Percentiles rank a stretch among this genome's conserved stretches.
Evolutionary conservation across 2,888 invertebrate species (phyloP).

Genomic region (Aporophyla lueneburgensis): DNA sequence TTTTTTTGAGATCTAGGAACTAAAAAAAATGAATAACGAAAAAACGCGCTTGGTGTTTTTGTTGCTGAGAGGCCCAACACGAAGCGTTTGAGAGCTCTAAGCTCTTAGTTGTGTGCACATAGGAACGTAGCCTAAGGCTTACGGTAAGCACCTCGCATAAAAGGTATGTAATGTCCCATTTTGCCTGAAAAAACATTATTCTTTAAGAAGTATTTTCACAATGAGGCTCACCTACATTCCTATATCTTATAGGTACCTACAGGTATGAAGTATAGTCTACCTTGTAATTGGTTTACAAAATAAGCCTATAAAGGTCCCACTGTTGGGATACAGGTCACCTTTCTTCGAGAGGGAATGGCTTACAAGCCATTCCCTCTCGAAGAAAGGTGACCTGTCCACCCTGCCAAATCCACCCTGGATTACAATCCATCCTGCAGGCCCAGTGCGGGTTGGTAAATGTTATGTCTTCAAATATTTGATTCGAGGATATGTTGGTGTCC

Average conservation of each 20-base stretch:
- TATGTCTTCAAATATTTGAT: no score
- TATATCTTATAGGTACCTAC: not conserved
- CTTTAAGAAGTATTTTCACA: slow-evolving; percentile 8
- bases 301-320: no score
- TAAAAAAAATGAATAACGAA: no score
- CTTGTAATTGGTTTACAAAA: not conserved
- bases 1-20: not conserved
- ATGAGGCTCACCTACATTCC: not conserved
- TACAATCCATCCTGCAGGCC: no score
- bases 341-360: no score
- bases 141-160: slow-evolving; percentile 26
- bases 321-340: no score
- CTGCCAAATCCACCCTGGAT: no score
- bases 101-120: slow-evolving; percentile 38
- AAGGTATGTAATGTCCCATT: slow-evolving; percentile 39
- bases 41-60: not conserved
- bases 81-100: slow-evolving; percentile 47
- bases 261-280: no score
- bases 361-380: no score
- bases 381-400: no score
- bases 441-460: no score
- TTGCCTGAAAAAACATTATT: slow-evolving; percentile 22
- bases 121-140: slow-evolving; percentile 21
- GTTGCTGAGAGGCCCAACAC: slow-evolving; percentile 25
- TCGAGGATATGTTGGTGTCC: no score